Percentiles rank a stretch among this genome's conserved stretches.
These are phyloP conservation scores for Nixonia krombeini DNA, from an alignment of 1,140 invertebrate species.

Conservation along the genomic window DNA sequence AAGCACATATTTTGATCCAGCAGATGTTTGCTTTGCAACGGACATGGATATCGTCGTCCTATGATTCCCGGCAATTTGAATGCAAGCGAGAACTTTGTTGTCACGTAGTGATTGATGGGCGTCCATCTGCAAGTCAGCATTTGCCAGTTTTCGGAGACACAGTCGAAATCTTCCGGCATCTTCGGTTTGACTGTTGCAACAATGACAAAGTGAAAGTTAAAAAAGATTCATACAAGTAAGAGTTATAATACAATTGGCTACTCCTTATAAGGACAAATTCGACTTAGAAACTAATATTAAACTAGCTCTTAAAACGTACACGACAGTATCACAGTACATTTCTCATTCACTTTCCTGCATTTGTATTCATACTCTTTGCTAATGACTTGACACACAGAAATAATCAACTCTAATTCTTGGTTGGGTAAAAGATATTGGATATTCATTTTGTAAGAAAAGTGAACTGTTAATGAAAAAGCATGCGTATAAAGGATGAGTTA, in stretches of 20 bases:
- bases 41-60: conserved; percentile 61
- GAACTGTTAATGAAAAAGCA: too few species aligned
- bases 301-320: neutral
- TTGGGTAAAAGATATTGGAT: too few species aligned
- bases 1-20: conserved; percentile 60
- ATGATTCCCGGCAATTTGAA: conserved; percentile 72
- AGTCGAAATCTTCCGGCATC: conserved; percentile 75
- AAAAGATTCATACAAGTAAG: too few species aligned
- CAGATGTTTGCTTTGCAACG: conserved; percentile 24
- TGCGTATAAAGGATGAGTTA: too few species aligned
- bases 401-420: too few species aligned
- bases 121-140: conserved; percentile 78
- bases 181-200: conserved; percentile 65
- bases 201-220: conserved; percentile 3
- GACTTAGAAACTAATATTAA: conserved; percentile 1
- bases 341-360: neutral
- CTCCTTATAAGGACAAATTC: neutral
- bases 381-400: too few species aligned
- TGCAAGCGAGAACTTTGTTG: conserved; percentile 73
- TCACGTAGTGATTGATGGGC: conserved; percentile 69
- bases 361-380: too few species aligned
- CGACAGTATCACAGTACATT: neutral
- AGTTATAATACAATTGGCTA: too few species aligned
- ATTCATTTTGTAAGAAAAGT: too few species aligned
- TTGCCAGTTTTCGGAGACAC: conserved; percentile 78